These are phyloP conservation scores for Arizona elegans DNA, from an alignment of 2,113 vertebrate genomes.

Conservation along the genomic window DNA sequence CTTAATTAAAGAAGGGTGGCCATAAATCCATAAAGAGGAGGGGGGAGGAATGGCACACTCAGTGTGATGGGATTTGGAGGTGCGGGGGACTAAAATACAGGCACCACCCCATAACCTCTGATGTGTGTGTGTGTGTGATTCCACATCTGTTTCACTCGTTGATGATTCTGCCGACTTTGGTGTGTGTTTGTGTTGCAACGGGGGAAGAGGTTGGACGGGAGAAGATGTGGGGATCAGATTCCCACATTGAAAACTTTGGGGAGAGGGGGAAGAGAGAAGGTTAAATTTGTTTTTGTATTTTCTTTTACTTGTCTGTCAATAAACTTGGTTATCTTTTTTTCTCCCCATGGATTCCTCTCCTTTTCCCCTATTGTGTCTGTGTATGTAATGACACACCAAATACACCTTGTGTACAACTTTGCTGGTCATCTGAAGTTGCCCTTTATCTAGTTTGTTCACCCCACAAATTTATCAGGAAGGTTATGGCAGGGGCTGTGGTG, in stretches of 20 bases:
- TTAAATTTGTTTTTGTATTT: conserved; percentile 17
- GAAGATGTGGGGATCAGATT: neutral
- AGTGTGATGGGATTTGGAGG: neutral
- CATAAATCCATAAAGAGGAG: neutral
- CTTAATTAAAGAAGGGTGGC: neutral
- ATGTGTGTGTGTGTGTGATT: neutral
- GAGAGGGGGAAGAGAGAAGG: neutral
- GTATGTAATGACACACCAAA: neutral
- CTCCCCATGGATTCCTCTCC: neutral
- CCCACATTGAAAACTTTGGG: neutral
- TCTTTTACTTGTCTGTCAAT: conserved; percentile 32
- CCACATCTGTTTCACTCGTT: neutral
- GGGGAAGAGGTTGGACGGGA: neutral
- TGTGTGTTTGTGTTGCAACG: neutral
- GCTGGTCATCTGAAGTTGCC: neutral
- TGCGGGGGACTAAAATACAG: neutral
- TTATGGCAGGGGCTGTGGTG: neutral
- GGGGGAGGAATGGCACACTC: no score
- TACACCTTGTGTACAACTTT: neutral
- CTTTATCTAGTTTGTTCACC: neutral
- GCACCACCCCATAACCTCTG: neutral
- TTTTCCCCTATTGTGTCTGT: neutral
- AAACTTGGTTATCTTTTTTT: conserved; percentile 29
- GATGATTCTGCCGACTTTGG: neutral
- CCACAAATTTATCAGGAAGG: neutral